Base-by-base conservation (phyloP, 2,888 invertebrate species). In the Achlya flavicornis region DNA sequence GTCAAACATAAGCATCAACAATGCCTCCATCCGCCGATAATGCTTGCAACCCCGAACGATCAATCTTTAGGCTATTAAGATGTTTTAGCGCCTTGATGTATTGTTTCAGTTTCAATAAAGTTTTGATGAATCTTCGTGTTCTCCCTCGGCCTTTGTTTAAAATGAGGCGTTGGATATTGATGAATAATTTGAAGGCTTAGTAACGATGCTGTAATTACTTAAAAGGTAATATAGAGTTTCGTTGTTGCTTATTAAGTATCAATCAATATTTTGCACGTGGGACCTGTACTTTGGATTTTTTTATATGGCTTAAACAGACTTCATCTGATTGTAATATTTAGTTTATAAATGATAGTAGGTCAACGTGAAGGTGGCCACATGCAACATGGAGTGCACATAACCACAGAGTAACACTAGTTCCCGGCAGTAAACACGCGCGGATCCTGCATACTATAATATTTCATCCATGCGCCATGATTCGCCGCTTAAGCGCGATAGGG, bases 101-200 rank as follows among this genome's bases (percentile, higher is more conserved):
- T 93, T 93, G 93, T 93, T 92, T 91, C 88, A 88, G 91, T 89
- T 86, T 91, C 90, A 92, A 92, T 92, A 91, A 93, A 92, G 91
- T 93, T 93, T 92, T 92, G 93, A 93, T 93, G 90, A 91, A 93
- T 92, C 90, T 92, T 90, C 88, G 85, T 88, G 87, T 89, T 89
- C 85, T 86, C 85, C 79, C 79, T 81, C 81, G 80, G 82, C 87
- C 86, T 88, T 92, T 92, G 90, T 90, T 87, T 77, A 82, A 86
- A 88, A 85, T 86, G 83, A 89, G 85, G 87, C 88, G 85, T 86
- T 80, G 83, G 86, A 87, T 91, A 91, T 92, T 92, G 90, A 91
- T 90, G 88, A 91, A 90, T 89, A 90, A 91, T 89, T 90, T 89
- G 89, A 88, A 83, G 84, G 83, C 77, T 85, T 85, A 86, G 80